Conservation (phyloP, 2,113 vertebrate species). For the Dromaius novaehollandiae region DNA sequence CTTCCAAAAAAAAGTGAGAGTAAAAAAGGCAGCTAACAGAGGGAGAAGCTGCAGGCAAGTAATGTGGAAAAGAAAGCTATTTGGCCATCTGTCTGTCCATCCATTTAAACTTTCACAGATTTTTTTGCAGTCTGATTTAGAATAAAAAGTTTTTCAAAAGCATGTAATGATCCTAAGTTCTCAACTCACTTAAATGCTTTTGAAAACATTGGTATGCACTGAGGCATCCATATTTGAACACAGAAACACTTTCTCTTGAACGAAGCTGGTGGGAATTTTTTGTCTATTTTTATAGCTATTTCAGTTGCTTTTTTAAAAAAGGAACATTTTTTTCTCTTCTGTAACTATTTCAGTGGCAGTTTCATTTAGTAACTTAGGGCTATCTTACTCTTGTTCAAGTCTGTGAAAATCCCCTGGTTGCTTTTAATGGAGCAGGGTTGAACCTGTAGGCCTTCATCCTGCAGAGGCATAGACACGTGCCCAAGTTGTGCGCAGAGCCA, state of each 20-base stretch:
- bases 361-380: neutral
- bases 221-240: neutral
- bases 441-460: neutral
- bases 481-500: neutral
- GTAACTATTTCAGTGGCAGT: neutral
- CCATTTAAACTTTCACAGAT: neutral
- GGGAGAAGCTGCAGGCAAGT: neutral
- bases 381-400: neutral
- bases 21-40: neutral
- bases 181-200: neutral
- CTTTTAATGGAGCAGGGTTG: neutral
- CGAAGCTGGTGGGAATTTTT: neutral
- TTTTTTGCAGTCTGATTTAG: slow-evolving; percentile 1
- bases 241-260: neutral
- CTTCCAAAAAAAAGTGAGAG: neutral
- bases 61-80: neutral
- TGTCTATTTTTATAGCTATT: neutral
- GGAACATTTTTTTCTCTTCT: neutral
- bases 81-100: neutral
- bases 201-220: neutral
- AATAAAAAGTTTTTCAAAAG: neutral
- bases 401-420: neutral
- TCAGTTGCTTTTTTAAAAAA: neutral
- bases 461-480: neutral
- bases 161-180: neutral